Conservation (phyloP, 2,113 vertebrate species). For the Perca fluviatilis region DNA sequence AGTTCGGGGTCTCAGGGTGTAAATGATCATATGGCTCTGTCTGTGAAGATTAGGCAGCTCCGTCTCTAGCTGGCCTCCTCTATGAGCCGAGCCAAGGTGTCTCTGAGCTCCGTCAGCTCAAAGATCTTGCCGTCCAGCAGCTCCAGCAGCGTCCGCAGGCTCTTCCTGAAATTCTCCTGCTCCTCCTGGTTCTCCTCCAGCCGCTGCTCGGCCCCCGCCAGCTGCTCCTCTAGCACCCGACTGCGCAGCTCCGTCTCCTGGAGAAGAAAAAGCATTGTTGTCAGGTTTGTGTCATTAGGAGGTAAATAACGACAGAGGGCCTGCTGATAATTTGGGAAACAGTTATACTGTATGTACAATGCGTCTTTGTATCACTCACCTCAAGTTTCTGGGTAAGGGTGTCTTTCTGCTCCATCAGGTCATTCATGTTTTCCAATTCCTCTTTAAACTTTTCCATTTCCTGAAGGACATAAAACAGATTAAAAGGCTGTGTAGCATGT, state of each 20-base stretch:
- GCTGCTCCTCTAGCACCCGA: conserved; percentile 95
- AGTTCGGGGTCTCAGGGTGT: conserved; percentile 14
- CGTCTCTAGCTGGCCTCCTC: conserved; percentile 95
- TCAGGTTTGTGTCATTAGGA: conserved; percentile 2
- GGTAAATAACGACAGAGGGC: background rate
- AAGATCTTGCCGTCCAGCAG: conserved; percentile 99
- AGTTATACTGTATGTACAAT: too few relatives aligned
- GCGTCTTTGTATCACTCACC: conserved; percentile 75
- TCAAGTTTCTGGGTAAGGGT: conserved; percentile 94
- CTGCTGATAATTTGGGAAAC: background rate
- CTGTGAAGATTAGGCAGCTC: conserved; percentile 46
- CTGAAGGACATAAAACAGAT: conserved; percentile 78
- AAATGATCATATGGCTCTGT: conserved; percentile 77
- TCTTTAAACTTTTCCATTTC: conserved; percentile 98
- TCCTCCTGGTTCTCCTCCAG: conserved; percentile 97
- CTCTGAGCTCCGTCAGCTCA: conserved; percentile 97
- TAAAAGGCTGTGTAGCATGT: background rate
- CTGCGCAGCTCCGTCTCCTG: conserved; percentile 96
- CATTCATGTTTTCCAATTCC: conserved; percentile 96
- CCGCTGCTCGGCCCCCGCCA: conserved; percentile 94
- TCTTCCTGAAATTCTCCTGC: conserved; percentile 97
- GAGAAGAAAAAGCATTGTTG: conserved; percentile 38
- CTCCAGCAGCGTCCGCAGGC: conserved; percentile 98
- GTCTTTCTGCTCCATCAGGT: conserved; percentile 96
- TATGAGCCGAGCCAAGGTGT: conserved; percentile 96